A percentile compares a stretch with the other conserved stretches of the same genome.
phyloP scores from a whole-genome alignment of 2,888 invertebrate genomes.

The Tiliacea citrago region DNA sequence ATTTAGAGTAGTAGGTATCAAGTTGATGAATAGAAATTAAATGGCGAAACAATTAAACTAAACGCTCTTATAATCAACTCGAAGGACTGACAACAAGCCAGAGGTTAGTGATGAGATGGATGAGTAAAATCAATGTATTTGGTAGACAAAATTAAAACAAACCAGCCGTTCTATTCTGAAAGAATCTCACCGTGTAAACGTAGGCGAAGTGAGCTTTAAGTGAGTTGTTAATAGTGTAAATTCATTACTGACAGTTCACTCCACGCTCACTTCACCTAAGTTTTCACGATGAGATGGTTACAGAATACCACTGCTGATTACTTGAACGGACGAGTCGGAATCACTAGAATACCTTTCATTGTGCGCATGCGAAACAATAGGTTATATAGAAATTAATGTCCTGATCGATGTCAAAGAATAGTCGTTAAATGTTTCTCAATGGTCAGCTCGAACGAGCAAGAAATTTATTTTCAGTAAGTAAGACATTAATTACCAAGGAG shows the following conservation, averaged over 20 bases:
- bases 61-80: neutral
- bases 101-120: neutral
- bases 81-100: neutral
- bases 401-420: conserved; percentile 74
- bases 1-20: neutral
- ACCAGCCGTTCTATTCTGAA: too few relatives aligned
- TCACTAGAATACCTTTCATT: conserved; percentile 74
- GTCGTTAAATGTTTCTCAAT: conserved; percentile 66
- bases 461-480: conserved; percentile 57
- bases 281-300: too few relatives aligned
- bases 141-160: conserved; percentile 28
- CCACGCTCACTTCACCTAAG: too few relatives aligned
- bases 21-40: neutral
- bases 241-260: too few relatives aligned
- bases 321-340: conserved; percentile 30
- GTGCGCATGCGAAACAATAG: conserved; percentile 78
- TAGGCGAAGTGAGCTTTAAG: too few relatives aligned
- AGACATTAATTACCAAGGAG: conserved; percentile 54
- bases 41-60: neutral
- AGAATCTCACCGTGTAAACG: too few relatives aligned
- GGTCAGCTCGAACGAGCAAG: conserved; percentile 45
- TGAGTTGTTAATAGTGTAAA: too few relatives aligned
- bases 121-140: conserved; percentile 21
- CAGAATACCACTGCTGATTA: too few relatives aligned
- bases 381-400: conserved; percentile 79